Percentiles rank a stretch among this genome's conserved stretches.
phyloP scores from a whole-genome alignment of 2,113 vertebrate genomes.

The Chaetodon auriga region DNA sequence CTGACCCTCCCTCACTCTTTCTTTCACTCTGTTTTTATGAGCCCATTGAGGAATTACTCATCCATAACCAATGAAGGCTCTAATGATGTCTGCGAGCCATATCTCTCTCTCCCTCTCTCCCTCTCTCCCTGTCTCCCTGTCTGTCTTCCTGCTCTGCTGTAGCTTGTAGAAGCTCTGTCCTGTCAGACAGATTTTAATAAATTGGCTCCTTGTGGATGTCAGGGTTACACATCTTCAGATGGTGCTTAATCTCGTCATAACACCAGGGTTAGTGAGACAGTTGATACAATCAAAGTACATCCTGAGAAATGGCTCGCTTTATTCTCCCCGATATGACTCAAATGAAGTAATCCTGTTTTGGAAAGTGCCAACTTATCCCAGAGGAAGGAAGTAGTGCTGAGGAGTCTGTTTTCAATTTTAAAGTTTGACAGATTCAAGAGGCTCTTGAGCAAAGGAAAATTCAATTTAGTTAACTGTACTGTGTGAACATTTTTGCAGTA shows the following conservation, averaged over 20 bases:
- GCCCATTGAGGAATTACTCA: conserved; percentile 62
- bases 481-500: conserved; percentile 12
- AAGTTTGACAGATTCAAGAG: conserved; percentile 46
- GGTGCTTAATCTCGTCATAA: conserved; percentile 39
- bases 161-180: conserved; percentile 24
- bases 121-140: not conserved
- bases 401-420: conserved; percentile 42
- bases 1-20: conserved; percentile 50
- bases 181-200: conserved; percentile 58
- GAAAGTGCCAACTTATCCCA: conserved; percentile 40
- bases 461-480: conserved; percentile 5
- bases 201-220: conserved; percentile 70
- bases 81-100: conserved; percentile 67
- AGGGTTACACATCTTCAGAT: conserved; percentile 48
- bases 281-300: conserved; percentile 24
- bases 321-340: conserved; percentile 12
- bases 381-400: conserved; percentile 8
- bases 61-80: conserved; percentile 61
- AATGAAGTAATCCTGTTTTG: conserved; percentile 46
- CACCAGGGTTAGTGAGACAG: conserved; percentile 32
- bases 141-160: conserved; percentile 20
- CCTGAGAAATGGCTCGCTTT: not conserved
- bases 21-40: conserved; percentile 50
- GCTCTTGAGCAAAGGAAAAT: conserved; percentile 23
- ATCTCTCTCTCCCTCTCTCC: not conserved